Evolutionary conservation across 1,140 invertebrate species (phyloP), one percentile per base, ranked within the genome.

Genomic region (Drepana arcuata): DNA sequence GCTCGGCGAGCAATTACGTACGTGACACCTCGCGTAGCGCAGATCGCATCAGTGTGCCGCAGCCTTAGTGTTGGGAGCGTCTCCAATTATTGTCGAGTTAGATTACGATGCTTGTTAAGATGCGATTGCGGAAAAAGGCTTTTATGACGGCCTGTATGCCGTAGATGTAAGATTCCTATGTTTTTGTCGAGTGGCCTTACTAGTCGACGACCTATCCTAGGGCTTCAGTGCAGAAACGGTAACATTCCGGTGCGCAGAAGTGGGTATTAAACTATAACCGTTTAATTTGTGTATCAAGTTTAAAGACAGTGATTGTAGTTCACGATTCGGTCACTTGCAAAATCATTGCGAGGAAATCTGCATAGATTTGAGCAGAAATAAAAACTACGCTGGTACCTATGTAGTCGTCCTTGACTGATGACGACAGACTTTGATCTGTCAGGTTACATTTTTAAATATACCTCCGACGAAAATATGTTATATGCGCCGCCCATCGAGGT

Each of bases 1-100:
- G 43, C n/a, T n/a, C 21, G 28, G 25, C 41, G 14, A 37, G 60
- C 74, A 75, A 75, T 75, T 75, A 79, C 61, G 52, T 71, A 79
- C 71, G 74, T 75, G 69, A 65, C 65, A 78, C 70, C 73, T 74
- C 42, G 48, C 38, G 7, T 36, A 38, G 9, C 30, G 37, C 11
- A 9, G 47, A 38, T 57, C 12, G 48, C 53, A 61, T 64, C 55
- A 24, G 41, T 36, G 34, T 41, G 34, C 16, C 14, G 13, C 38
- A 41, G 28, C 26, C 41, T 37, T 36, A 52, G 51, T 48, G 53
- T 59, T 74, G 63, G 67, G 70, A 71, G 67, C 44, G 41, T 54
- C 62, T 53, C 60, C 66, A 70, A 73, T 73, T 73, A 73, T 59
- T 41, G 34, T 39, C 32, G 14, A 32, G 23, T 34, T 25, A 26